phyloP scores from a whole-genome alignment of 1,140 invertebrate genomes.

The Hyles vespertilio region DNA sequence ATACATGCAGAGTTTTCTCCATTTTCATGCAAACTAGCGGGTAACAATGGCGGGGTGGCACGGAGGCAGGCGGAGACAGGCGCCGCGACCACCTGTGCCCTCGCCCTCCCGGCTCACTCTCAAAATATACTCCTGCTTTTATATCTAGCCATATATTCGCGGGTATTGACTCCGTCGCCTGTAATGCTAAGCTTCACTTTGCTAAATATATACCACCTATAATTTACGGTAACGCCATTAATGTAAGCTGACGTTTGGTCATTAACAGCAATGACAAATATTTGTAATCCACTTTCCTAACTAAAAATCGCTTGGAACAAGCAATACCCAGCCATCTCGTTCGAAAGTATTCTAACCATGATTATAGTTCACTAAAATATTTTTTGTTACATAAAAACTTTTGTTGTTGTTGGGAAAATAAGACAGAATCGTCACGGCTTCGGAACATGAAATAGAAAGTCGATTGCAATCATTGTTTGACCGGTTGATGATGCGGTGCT shows the following conservation, averaged over 20 bases:
- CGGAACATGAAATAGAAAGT: slow-evolving; percentile 51
- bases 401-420: slow-evolving; percentile 6
- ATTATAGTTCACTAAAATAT: neutral
- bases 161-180: neutral
- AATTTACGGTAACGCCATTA: neutral
- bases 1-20: slow-evolving; percentile 63
- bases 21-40: slow-evolving; percentile 65
- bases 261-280: slow-evolving; percentile 15
- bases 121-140: slow-evolving; percentile 38
- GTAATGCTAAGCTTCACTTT: neutral
- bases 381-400: slow-evolving; percentile 2
- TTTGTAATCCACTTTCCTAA: slow-evolving; percentile 11
- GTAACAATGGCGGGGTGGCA: slow-evolving; percentile 52
- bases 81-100: slow-evolving; percentile 36
- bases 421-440: slow-evolving; percentile 33
- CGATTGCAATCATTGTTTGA: slow-evolving; percentile 23
- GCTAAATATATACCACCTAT: neutral
- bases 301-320: neutral
- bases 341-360: neutral
- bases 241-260: neutral
- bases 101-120: slow-evolving; percentile 39
- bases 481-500: slow-evolving; percentile 17
- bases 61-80: slow-evolving; percentile 8
- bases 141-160: neutral
- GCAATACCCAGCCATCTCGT: neutral